A percentile compares a stretch with the other conserved stretches of the same genome.
phyloP scores from a whole-genome alignment of 2,888 invertebrate genomes.

The Lampropteryx suffumata region DNA sequence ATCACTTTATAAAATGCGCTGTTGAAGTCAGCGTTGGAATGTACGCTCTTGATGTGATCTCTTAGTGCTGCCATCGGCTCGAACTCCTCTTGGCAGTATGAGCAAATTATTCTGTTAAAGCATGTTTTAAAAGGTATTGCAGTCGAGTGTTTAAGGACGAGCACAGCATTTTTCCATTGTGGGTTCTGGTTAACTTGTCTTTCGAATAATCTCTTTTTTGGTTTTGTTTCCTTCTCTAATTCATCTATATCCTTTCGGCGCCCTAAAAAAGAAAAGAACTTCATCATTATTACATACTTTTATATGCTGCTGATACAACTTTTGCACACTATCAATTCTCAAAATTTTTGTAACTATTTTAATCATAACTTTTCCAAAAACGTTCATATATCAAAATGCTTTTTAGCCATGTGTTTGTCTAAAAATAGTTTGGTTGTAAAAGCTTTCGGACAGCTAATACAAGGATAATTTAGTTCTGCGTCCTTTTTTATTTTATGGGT shows the following conservation, averaged over 20 bases:
- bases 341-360: slow-evolving; percentile 10
- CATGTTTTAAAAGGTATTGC: slow-evolving; percentile 76
- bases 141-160: slow-evolving; percentile 68
- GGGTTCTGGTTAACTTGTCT: slow-evolving; percentile 76
- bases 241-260: slow-evolving; percentile 66
- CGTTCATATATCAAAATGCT: slow-evolving; percentile 69
- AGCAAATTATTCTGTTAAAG: slow-evolving; percentile 74
- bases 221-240: slow-evolving; percentile 58
- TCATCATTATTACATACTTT: slow-evolving; percentile 61
- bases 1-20: slow-evolving; percentile 76
- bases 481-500: slow-evolving; percentile 72
- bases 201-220: slow-evolving; percentile 77
- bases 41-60: slow-evolving; percentile 63
- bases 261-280: slow-evolving; percentile 79
- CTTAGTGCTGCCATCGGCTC: slow-evolving; percentile 68
- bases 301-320: slow-evolving; percentile 20
- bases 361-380: slow-evolving; percentile 18
- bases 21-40: slow-evolving; percentile 66
- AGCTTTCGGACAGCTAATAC: slow-evolving; percentile 76
- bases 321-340: slow-evolving; percentile 15
- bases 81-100: slow-evolving; percentile 74
- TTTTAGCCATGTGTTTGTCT: slow-evolving; percentile 80
- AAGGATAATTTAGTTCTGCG: slow-evolving; percentile 71
- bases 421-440: slow-evolving; percentile 80
- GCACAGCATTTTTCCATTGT: slow-evolving; percentile 73